These are phyloP conservation scores for Dunckerocampus dactyliophorus DNA, from an alignment of 2,113 vertebrate species.

Conservation along the genomic window DNA sequence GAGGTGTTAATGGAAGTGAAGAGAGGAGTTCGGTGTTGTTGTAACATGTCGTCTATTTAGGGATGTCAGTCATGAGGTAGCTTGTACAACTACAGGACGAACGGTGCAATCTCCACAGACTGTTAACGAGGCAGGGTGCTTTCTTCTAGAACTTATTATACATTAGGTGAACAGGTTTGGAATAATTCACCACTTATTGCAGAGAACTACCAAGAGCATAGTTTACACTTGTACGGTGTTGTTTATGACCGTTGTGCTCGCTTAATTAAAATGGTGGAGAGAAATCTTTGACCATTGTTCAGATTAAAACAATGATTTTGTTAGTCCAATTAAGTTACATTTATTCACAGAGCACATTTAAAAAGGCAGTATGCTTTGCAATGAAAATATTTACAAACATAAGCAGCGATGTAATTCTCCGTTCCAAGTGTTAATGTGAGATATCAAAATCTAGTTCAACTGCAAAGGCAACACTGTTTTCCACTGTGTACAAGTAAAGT, in stretches of 20 bases:
- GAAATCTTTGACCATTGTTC: background rate
- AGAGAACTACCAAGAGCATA: background rate
- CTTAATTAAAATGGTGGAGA: background rate
- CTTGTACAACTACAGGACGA: conserved; percentile 4
- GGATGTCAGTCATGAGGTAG: conserved; percentile 29
- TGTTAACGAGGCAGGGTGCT: background rate
- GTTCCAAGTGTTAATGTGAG: background rate
- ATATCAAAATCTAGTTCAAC: background rate
- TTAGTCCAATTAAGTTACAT: background rate
- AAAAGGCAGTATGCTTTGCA: background rate
- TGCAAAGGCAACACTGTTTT: background rate
- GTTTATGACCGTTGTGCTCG: background rate
- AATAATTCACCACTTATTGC: background rate
- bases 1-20: conserved; percentile 51
- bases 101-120: conserved; percentile 18
- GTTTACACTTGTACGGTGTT: background rate
- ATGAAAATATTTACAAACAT: background rate
- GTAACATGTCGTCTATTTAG: conserved; percentile 16
- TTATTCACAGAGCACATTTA: background rate
- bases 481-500: too few species aligned
- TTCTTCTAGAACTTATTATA: background rate
- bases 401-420: background rate
- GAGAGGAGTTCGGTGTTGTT: conserved; percentile 44
- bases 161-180: background rate
- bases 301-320: background rate